A percentile compares a stretch with the other conserved stretches of the same genome.
Evolutionary conservation across 2,888 invertebrate species (phyloP).

Genomic region (Thecophora atra): DNA sequence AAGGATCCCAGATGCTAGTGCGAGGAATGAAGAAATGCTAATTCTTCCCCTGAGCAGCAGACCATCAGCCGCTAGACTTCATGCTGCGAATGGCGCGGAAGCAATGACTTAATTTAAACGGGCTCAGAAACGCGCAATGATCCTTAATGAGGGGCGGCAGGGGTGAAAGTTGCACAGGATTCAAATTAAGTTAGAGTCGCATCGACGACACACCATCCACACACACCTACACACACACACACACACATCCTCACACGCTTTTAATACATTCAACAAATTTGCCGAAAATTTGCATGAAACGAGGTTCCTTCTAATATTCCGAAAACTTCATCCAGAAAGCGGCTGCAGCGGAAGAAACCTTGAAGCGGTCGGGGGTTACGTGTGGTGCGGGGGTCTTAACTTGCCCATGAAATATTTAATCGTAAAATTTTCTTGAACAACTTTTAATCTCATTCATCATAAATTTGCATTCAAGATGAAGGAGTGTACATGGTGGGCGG

Average conservation of each 20-base stretch:
- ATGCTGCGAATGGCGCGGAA: not conserved
- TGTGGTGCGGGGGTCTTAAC: too few relatives aligned
- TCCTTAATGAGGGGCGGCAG: not conserved
- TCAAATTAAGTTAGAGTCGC: slow-evolving; percentile 20
- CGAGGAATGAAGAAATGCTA: not conserved
- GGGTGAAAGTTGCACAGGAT: not conserved
- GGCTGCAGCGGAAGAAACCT: not conserved
- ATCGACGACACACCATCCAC: slow-evolving; percentile 36
- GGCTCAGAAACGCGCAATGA: not conserved
- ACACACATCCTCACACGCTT: slow-evolving; percentile 31
- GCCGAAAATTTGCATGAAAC: slow-evolving; percentile 17
- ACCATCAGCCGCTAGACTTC: not conserved
- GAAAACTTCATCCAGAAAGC: slow-evolving; percentile 1
- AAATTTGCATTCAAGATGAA: slow-evolving; percentile 45
- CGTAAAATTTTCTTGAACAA: slow-evolving; percentile 48
- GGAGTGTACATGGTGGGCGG: not conserved
- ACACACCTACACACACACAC: too few relatives aligned
- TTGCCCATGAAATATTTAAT: slow-evolving; percentile 49
- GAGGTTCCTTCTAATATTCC: slow-evolving; percentile 4
- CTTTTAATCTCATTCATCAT: slow-evolving; percentile 50
- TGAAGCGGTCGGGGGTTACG: too few relatives aligned
- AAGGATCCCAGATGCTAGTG: not conserved
- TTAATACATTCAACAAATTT: slow-evolving; percentile 16
- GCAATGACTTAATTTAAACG: not conserved
- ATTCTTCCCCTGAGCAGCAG: not conserved